Evolutionary conservation across 1,140 invertebrate species (phyloP).

Genomic region (Drosophila trapezifrons): DNA sequence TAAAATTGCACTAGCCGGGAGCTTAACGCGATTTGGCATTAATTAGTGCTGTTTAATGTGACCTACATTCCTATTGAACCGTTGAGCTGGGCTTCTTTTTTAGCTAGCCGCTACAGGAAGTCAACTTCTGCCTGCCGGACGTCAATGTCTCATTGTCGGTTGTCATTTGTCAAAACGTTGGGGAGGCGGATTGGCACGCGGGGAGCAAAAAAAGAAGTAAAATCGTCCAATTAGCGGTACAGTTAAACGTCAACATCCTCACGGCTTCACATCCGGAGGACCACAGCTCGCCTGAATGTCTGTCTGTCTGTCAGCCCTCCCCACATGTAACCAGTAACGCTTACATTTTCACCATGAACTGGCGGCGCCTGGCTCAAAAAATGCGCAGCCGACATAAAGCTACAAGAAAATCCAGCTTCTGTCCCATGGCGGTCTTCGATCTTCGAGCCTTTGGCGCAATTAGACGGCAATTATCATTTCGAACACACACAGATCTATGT

Average conservation of each 20-base stretch:
- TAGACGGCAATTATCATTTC: slow-evolving; percentile 71
- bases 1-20: slow-evolving; percentile 12
- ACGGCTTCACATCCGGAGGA: slow-evolving; percentile 75
- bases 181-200: slow-evolving; percentile 18
- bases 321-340: slow-evolving; percentile 71
- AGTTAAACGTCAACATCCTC: slow-evolving; percentile 82
- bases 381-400: slow-evolving; percentile 67
- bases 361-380: slow-evolving; percentile 59
- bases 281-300: slow-evolving; percentile 13
- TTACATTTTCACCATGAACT: slow-evolving; percentile 77
- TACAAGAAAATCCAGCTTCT: slow-evolving; percentile 19
- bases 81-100: slow-evolving; percentile 21
- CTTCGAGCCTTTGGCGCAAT: slow-evolving; percentile 47
- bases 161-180: slow-evolving; percentile 72
- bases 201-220: slow-evolving; percentile 40
- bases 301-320: neutral
- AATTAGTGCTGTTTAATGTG: slow-evolving; percentile 48
- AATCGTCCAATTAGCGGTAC: slow-evolving; percentile 78
- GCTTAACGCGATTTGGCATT: slow-evolving; percentile 34
- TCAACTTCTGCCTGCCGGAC: slow-evolving; percentile 42
- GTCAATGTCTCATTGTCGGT: slow-evolving; percentile 53
- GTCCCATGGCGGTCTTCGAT: slow-evolving; percentile 45
- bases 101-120: slow-evolving; percentile 40
- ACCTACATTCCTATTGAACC: slow-evolving; percentile 53
- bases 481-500: slow-evolving; percentile 13